Evolutionary conservation across 2,797 vertebrate species (phyloP), one percentile per base, ranked within the genome.

Genomic region (Sciurus vulgaris): DNA sequence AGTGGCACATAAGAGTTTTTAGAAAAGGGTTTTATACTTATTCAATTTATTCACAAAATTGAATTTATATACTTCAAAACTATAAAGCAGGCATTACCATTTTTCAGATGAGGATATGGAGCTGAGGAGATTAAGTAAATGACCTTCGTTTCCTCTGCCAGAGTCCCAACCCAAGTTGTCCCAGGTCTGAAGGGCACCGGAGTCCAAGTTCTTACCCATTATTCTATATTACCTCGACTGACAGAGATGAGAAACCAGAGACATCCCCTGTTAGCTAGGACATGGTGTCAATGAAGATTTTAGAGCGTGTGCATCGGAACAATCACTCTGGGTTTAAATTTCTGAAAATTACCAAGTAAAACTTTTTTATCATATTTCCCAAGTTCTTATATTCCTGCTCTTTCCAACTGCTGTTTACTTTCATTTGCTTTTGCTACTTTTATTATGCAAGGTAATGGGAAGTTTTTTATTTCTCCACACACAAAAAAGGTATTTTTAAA

Each of bases 21-120:
- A 74, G 72, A 93, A 96, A 30, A 93, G 11, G 74, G 35, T 38
- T 95, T 89, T 93, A 81, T 17, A 54, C 38, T 76, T 77, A 73
- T 15, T 54, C 59, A 82, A 69, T 67, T 67, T 65, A 59, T 63
- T 92, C 18, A 38, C 18, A 76, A 38, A 49, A 63, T 38, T 90
- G 35, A 95, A 79, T 3, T 18, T 13, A 41, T 3, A 72, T 47
- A 77, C 33, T 77, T 26, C 12, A 77, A 70, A 85, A 2, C 47
- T 54, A 13, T 47, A 24, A 86, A 35, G 24, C 28, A 76, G 41
- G 33, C 20, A 44, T 20, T 70, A 51, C 41, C 56, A 49, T 70
- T 87, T 89, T 89, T 79, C 70, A 95, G 61, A 69, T n/a, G 33
- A 83, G 47, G 17, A 94, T 95, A 89, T 41, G 49, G 61, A 94